Percentiles rank a stretch among this genome's conserved stretches.
Evolutionary conservation across 2,113 vertebrate genomes (phyloP).

Genomic region (Hypomesus transpacificus): DNA sequence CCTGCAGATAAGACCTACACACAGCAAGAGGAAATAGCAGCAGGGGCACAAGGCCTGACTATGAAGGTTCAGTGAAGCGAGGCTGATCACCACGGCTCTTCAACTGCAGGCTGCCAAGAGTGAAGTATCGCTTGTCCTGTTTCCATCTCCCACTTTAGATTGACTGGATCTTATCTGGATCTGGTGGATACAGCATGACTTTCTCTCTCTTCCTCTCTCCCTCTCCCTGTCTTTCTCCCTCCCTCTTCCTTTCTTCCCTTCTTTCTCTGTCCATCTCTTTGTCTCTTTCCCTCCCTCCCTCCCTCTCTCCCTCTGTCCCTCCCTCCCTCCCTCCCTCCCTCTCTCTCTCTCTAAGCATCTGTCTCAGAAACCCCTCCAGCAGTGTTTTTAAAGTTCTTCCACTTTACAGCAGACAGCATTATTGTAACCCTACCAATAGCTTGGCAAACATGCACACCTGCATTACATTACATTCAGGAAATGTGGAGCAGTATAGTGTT

Average conservation of each 20-base stretch:
- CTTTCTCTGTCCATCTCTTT: too few relatives aligned
- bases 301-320: too few relatives aligned
- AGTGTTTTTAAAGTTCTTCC: not conserved
- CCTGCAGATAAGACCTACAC: conserved; percentile 61
- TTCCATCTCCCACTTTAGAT: conserved; percentile 32
- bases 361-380: not conserved
- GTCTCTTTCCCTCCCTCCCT: too few relatives aligned
- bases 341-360: not conserved
- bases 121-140: conserved; percentile 32
- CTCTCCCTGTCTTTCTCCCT: too few relatives aligned
- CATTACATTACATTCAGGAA: too few relatives aligned
- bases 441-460: too few relatives aligned
- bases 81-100: conserved; percentile 58
- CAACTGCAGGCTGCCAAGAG: conserved; percentile 47
- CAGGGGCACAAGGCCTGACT: conserved; percentile 54
- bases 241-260: too few relatives aligned
- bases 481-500: too few relatives aligned
- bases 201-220: too few relatives aligned
- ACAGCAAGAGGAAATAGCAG: conserved; percentile 62
- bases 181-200: not conserved
- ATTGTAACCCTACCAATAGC: too few relatives aligned
- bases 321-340: too few relatives aligned
- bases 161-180: conserved; percentile 36
- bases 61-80: conserved; percentile 56
- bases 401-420: too few relatives aligned